A percentile compares a stretch with the other conserved stretches of the same genome.
Conservation (phyloP, 2,888 invertebrate genomes). For the Yponomeuta cagnagella region DNA sequence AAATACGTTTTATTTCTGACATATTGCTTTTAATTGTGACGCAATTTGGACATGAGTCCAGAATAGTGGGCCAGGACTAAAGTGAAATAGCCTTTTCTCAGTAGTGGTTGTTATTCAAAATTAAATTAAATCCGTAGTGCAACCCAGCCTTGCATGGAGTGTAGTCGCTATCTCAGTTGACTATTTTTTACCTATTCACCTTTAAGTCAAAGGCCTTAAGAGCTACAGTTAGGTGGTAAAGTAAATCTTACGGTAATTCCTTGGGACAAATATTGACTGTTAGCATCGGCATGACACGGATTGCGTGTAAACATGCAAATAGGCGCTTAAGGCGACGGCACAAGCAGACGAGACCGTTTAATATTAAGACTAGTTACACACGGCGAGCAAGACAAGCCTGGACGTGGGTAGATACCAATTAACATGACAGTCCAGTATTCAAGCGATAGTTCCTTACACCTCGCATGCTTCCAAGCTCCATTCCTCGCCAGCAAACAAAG, state of each 20-base stretch:
- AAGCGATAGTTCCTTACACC: too few species aligned
- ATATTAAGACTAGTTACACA: background rate
- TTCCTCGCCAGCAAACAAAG: too few species aligned
- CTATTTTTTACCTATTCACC: background rate
- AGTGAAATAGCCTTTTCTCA: too few species aligned
- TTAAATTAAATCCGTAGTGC: background rate
- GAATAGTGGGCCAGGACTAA: too few species aligned
- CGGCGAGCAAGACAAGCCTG: background rate
- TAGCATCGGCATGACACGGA: slow-evolving; percentile 65
- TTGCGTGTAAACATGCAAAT: slow-evolving; percentile 69
- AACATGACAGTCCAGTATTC: too few species aligned
- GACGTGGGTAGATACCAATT: background rate
- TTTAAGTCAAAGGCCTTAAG: background rate
- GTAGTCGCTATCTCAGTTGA: background rate
- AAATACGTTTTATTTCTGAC: too few species aligned
- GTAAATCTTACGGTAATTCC: slow-evolving; percentile 40
- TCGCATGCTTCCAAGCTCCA: too few species aligned
- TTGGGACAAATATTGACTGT: slow-evolving; percentile 67
- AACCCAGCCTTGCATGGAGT: too few species aligned
- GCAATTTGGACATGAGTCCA: background rate
- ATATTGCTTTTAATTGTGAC: too few species aligned
- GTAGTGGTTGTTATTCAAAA: background rate
- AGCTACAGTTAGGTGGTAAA: background rate
- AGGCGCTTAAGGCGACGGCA: slow-evolving; percentile 41
- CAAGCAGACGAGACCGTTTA: background rate